Percentiles rank a stretch among this genome's conserved stretches.
These are phyloP conservation scores for Heliconius hortense DNA, from an alignment of 2,888 invertebrate genomes.

Conservation along the genomic window DNA sequence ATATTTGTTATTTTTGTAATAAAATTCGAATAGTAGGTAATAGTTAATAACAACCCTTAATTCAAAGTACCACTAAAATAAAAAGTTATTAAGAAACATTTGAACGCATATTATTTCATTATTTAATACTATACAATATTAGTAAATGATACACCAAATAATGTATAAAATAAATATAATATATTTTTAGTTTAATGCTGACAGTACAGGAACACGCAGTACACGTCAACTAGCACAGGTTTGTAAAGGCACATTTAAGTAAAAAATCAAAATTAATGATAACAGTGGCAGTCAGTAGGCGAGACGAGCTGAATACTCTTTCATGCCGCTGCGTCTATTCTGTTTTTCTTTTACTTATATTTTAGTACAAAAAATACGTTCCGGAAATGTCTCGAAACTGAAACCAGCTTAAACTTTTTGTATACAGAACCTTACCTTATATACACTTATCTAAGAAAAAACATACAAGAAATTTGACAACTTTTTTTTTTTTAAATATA, in stretches of 20 bases:
- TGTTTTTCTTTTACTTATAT: constrained; percentile 41
- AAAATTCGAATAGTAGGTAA: no score
- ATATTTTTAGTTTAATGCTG: constrained; percentile 39
- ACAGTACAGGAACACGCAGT: constrained; percentile 53
- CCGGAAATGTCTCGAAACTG: constrained; percentile 37
- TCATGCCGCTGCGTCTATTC: constrained; percentile 37
- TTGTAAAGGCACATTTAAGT: constrained; percentile 79
- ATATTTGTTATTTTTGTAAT: no score
- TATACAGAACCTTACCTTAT: constrained; percentile 7
- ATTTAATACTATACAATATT: no score
- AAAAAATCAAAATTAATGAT: constrained; percentile 82
- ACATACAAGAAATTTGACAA: neutral
- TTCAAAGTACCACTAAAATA: no score
- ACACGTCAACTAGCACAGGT: constrained; percentile 75
- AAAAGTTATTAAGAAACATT: no score
- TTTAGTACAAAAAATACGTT: constrained; percentile 36
- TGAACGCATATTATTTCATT: no score
- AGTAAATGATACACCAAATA: neutral
- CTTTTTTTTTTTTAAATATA: no score
- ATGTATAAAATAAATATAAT: neutral
- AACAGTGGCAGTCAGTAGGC: constrained; percentile 75
- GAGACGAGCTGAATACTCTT: constrained; percentile 50
- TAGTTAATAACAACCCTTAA: no score
- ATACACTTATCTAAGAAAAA: neutral
- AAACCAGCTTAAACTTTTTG: constrained; percentile 3